These are phyloP conservation scores for Pandemis heparana DNA, from an alignment of 2,888 invertebrate genomes.

Conservation along the genomic window DNA sequence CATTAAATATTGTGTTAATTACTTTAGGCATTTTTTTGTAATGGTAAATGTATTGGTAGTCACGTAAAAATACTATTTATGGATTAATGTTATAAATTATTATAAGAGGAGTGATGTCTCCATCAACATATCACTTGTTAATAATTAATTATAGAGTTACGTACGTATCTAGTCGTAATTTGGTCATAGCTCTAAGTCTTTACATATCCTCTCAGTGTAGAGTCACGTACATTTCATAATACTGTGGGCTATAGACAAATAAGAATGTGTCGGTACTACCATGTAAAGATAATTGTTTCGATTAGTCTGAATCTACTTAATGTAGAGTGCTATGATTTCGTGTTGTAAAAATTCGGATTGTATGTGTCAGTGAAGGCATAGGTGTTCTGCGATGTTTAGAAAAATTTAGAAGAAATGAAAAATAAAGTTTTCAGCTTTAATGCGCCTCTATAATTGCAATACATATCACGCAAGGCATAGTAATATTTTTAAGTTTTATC, in stretches of 20 bases:
- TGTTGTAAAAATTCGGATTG: conserved; percentile 48
- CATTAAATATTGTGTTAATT: conserved; percentile 67
- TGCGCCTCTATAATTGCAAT: conserved; percentile 79
- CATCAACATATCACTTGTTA: conserved; percentile 85
- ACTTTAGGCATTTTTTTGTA: conserved; percentile 63
- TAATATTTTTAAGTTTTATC: conserved; percentile 77
- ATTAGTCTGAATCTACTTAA: conserved; percentile 23
- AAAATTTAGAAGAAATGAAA: conserved; percentile 58
- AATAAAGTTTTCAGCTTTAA: conserved; percentile 73
- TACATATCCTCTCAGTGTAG: conserved; percentile 73
- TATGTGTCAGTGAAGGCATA: conserved; percentile 48
- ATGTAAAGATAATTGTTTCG: conserved; percentile 27
- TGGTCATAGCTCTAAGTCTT: conserved; percentile 75
- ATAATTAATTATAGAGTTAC: conserved; percentile 80
- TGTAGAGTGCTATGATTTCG: conserved; percentile 46
- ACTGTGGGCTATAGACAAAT: conserved; percentile 33
- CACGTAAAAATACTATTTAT: conserved; percentile 69
- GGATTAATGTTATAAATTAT: conserved; percentile 71
- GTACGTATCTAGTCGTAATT: conserved; percentile 70
- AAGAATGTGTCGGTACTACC: conserved; percentile 7
- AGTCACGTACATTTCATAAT: conserved; percentile 12
- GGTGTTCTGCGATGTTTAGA: conserved; percentile 49
- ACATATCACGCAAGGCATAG: conserved; percentile 85
- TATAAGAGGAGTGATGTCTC: conserved; percentile 80
- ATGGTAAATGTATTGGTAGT: conserved; percentile 63